phyloP scores from a whole-genome alignment of 2,797 vertebrate genomes.

The Tamandua tetradactyla region DNA sequence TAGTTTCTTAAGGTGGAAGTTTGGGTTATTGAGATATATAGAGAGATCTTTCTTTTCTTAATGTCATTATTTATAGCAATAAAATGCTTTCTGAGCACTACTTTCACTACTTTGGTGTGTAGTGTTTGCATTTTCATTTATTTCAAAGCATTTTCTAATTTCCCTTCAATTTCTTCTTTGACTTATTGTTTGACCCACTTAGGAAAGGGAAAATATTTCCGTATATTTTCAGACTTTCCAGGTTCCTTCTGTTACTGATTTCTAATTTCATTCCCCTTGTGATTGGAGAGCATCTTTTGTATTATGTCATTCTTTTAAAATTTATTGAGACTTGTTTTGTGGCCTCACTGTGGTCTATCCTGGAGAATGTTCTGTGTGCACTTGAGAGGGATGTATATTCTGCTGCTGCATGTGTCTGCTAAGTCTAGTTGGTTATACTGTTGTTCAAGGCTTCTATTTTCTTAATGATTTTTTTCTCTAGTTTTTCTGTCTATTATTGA shows the following conservation, averaged over 20 bases:
- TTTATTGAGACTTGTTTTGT: background rate
- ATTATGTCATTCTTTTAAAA: background rate
- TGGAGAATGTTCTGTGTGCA: background rate
- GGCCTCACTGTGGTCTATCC: background rate
- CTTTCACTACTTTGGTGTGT: too few species aligned
- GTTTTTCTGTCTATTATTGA: background rate
- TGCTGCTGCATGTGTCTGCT: background rate
- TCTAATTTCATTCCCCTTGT: background rate
- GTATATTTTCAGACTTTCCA: background rate
- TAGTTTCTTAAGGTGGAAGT: background rate
- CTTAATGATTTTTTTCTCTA: background rate
- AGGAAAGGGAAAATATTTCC: background rate
- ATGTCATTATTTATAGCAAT: background rate
- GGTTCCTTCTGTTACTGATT: background rate
- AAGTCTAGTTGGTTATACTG: background rate
- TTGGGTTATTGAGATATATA: background rate
- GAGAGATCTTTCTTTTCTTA: background rate
- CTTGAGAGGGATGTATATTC: background rate
- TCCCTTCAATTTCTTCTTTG: background rate
- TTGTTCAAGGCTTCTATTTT: background rate
- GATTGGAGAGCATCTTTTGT: background rate
- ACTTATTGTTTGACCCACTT: background rate
- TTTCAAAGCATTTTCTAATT: background rate
- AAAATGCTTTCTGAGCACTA: too few species aligned
- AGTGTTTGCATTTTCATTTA: too few species aligned